Base-by-base conservation (phyloP, 2,888 invertebrate genomes). In the Xylota segnis region DNA sequence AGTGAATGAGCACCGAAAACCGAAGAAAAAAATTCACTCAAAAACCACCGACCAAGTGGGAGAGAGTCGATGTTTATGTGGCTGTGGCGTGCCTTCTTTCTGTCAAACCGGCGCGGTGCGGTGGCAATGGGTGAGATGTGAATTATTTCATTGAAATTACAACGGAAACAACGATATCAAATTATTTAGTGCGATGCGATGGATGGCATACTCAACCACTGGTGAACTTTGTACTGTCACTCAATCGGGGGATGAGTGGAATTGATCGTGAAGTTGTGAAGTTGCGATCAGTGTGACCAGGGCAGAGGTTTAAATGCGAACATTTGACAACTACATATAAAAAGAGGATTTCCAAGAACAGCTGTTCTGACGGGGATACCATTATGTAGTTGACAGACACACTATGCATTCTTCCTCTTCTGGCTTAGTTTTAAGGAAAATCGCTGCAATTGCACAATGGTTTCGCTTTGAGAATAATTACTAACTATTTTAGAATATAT, bases 151-250 rank as follows among this genome's bases (percentile, higher is more conserved):
- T 47, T 47, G 5, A 34, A 6, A 63, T 12, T 34, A 18, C 9
- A 50, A 23, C n/a, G 27, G 52, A 71, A 45, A 70, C n/a, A 29
- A 12, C 29, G 18, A 12, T 56, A 70, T 56, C 32, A 29, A 68
- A 27, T 54, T 9, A 12, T n/a, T 27, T 32, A n/a, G 12, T n/a
- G 12, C 40, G 27, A 0, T 27, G 65, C 2, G 50, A 12, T 2
- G 23, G 23, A 27, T 5, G 7, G 32, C 5, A 14, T 16, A 40
- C 14, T 68, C 29, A 32, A 45, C 56, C 18, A 16, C 34, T 4
- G 23, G 2, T 65, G 77, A 52, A 83, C 71, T 83, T 83, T 83
- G 71, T 7, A 77, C 71, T 40, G 61, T 61, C 68, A 81, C 81
- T 68, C 61, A 68, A 45, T 12, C 10, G 23, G 5, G 5, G n/a